These are phyloP conservation scores for Sinelater perroti DNA, from an alignment of 2,888 invertebrate genomes.

Conservation along the genomic window DNA sequence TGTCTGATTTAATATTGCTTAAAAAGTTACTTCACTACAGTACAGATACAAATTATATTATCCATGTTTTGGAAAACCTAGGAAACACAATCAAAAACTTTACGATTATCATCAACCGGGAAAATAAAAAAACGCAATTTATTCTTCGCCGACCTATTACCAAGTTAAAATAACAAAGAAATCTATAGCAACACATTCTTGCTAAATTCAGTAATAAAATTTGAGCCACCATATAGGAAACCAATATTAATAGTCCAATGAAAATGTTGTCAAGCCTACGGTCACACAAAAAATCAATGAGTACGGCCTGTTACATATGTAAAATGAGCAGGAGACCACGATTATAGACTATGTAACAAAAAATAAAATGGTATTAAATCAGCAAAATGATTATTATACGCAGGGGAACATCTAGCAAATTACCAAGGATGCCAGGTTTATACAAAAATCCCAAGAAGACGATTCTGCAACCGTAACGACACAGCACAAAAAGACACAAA, in stretches of 20 bases:
- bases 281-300: background rate
- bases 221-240: background rate
- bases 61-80: background rate
- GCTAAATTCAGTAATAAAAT: background rate
- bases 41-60: background rate
- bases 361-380: background rate
- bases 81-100: constrained; percentile 3
- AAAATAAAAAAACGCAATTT: background rate
- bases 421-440: constrained; percentile 5
- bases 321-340: background rate
- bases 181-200: background rate
- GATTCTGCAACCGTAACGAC: background rate
- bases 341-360: background rate
- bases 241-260: constrained; percentile 1
- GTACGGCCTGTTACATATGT: background rate
- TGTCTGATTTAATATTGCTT: no score
- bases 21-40: no score
- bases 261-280: no score
- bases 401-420: background rate
- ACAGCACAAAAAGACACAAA: background rate
- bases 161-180: constrained; percentile 2
- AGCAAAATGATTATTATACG: background rate
- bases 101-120: background rate
- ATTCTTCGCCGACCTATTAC: background rate
- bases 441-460: constrained; percentile 5